These are phyloP conservation scores for Epirrhoe alternata DNA, from an alignment of 2,888 invertebrate genomes.

Conservation along the genomic window DNA sequence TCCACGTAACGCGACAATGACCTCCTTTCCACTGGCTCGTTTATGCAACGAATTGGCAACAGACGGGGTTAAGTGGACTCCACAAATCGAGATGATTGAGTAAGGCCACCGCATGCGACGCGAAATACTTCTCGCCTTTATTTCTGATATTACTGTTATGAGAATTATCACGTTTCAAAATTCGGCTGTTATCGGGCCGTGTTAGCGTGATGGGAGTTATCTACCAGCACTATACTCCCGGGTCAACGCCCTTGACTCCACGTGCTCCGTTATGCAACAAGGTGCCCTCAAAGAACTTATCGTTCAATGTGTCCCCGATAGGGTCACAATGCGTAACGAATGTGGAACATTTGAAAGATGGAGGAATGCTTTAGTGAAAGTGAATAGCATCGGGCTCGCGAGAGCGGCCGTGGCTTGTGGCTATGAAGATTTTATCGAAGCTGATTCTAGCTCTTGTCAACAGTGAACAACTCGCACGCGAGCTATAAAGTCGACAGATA, in stretches of 20 bases:
- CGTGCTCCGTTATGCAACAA: constrained; percentile 73
- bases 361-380: constrained; percentile 63
- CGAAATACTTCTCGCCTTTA: constrained; percentile 48
- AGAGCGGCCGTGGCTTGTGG: constrained; percentile 54
- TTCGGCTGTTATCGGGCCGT: constrained; percentile 63
- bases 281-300: constrained; percentile 52
- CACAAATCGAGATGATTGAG: constrained; percentile 66
- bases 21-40: constrained; percentile 79
- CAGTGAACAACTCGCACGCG: constrained; percentile 61
- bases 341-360: constrained; percentile 45
- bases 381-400: constrained; percentile 55
- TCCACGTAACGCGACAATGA: constrained; percentile 77
- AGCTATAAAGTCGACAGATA: constrained; percentile 62
- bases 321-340: constrained; percentile 49
- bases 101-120: constrained; percentile 60
- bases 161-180: constrained; percentile 64
- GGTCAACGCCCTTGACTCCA: constrained; percentile 73
- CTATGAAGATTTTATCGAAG: constrained; percentile 60
- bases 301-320: constrained; percentile 52
- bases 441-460: constrained; percentile 59
- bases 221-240: constrained; percentile 68
- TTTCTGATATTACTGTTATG: constrained; percentile 38
- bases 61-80: constrained; percentile 66
- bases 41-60: constrained; percentile 79
- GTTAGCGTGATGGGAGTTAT: constrained; percentile 67